phyloP scores from a whole-genome alignment of 1,140 invertebrate genomes.

The Drosophila kanapiae region DNA sequence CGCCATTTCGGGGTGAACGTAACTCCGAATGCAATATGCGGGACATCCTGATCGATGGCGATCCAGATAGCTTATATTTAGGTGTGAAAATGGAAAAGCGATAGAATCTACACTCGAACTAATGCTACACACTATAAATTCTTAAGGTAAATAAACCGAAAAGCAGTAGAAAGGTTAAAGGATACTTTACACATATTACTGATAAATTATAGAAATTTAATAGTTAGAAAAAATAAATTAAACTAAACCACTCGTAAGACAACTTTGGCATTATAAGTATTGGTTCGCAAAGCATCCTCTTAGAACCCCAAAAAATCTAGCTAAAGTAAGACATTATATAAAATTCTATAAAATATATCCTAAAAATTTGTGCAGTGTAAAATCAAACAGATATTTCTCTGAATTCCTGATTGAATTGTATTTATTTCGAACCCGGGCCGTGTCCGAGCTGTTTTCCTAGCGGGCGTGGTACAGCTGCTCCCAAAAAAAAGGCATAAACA shows the following conservation, averaged over 20 bases:
- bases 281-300: background rate
- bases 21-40: slow-evolving; percentile 52
- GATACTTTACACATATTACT: background rate
- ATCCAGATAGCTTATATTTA: slow-evolving; percentile 47
- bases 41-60: slow-evolving; percentile 53
- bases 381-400: background rate
- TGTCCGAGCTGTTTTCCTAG: slow-evolving; percentile 16
- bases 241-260: too few species aligned
- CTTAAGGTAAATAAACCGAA: too few species aligned
- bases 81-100: slow-evolving; percentile 25
- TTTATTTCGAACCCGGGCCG: slow-evolving; percentile 21
- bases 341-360: background rate
- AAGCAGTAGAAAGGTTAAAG: background rate
- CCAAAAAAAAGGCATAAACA: slow-evolving; percentile 63
- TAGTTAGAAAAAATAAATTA: too few species aligned
- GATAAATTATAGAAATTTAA: background rate
- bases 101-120: background rate
- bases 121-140: too few species aligned
- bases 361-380: background rate
- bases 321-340: background rate
- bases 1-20: slow-evolving; percentile 50
- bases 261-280: background rate
- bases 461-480: slow-evolving; percentile 69
- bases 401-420: slow-evolving; percentile 45
- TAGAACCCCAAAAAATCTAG: background rate